Conservation (phyloP, 1,140 invertebrate species). For the Leptopilina clavipes region DNA sequence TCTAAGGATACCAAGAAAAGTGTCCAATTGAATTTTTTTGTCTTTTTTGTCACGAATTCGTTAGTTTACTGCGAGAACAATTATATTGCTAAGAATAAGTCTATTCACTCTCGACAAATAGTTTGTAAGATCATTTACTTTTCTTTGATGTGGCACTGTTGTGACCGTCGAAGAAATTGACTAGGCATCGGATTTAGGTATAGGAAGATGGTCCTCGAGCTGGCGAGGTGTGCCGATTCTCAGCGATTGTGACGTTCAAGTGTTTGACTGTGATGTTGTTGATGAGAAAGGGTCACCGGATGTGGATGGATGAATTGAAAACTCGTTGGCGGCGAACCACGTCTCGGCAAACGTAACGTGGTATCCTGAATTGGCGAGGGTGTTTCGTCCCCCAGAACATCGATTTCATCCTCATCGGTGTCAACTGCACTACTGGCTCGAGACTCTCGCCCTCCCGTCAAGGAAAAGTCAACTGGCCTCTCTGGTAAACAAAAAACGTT, state of each 20-base stretch:
- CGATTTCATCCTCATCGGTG: conserved; percentile 71
- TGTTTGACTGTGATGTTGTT: conserved; percentile 60
- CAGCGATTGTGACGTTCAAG: conserved; percentile 71
- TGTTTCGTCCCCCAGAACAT: conserved; percentile 69
- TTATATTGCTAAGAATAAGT: not conserved
- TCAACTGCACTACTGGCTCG: conserved; percentile 68
- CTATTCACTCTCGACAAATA: conserved; percentile 12
- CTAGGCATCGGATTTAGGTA: conserved; percentile 19
- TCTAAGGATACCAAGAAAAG: conserved; percentile 5
- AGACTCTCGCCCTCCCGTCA: conserved; percentile 65
- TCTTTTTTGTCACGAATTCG: not conserved
- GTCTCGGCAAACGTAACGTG: conserved; percentile 56
- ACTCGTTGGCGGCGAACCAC: conserved; percentile 55
- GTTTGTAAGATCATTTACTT: not conserved
- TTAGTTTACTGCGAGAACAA: not conserved
- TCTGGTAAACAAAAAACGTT: conserved; percentile 60
- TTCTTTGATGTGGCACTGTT: not conserved
- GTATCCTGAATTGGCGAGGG: conserved; percentile 55
- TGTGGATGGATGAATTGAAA: conserved; percentile 52
- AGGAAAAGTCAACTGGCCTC: conserved; percentile 71
- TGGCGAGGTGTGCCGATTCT: conserved; percentile 41
- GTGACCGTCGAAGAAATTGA: conserved; percentile 16
- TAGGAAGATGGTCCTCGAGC: not conserved
- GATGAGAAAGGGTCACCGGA: conserved; percentile 57
- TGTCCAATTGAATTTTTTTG: not conserved